A percentile compares a stretch with the other conserved stretches of the same genome.
Conservation (phyloP, 2,113 vertebrate species). For the Smithornis capensis region DNA sequence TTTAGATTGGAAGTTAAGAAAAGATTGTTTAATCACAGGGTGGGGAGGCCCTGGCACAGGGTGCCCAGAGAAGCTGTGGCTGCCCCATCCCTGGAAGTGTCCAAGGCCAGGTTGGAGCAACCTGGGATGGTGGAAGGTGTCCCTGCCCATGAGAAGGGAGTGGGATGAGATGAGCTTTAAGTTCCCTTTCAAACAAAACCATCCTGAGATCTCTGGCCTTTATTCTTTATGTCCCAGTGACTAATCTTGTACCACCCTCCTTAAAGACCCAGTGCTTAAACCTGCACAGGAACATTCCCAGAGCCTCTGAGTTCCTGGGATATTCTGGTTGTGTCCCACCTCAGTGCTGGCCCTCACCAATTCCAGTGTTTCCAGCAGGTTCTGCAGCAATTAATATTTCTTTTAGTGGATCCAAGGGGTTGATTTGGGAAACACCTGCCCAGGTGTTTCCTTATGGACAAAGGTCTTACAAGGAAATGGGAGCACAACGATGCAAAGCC, state of each 20-base stretch:
- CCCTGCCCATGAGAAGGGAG: not conserved
- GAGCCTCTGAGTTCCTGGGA: not conserved
- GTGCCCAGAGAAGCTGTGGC: not conserved
- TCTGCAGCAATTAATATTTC: not conserved
- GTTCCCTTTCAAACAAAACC: not conserved
- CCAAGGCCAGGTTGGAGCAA: not conserved
- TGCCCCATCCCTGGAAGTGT: not conserved
- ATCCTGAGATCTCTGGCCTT: not conserved
- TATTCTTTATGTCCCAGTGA: not conserved
- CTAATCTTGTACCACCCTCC: not conserved
- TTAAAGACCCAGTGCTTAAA: not conserved
- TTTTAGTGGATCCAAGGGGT: not conserved
- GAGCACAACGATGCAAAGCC: not conserved
- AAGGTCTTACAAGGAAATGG: not conserved
- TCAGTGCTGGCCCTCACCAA: not conserved
- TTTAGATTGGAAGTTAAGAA: not conserved
- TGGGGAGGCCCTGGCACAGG: not conserved
- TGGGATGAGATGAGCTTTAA: rapidly evolving
- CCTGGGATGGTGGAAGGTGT: not conserved
- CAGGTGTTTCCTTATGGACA: not conserved
- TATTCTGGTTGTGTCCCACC: not conserved
- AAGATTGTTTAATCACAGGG: not conserved
- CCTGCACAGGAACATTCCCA: not conserved
- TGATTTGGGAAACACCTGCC: not conserved
- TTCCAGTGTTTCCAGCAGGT: not conserved